These are phyloP conservation scores for Cryptocheilus praepositus DNA, from an alignment of 2,888 invertebrate genomes.

Conservation along the genomic window DNA sequence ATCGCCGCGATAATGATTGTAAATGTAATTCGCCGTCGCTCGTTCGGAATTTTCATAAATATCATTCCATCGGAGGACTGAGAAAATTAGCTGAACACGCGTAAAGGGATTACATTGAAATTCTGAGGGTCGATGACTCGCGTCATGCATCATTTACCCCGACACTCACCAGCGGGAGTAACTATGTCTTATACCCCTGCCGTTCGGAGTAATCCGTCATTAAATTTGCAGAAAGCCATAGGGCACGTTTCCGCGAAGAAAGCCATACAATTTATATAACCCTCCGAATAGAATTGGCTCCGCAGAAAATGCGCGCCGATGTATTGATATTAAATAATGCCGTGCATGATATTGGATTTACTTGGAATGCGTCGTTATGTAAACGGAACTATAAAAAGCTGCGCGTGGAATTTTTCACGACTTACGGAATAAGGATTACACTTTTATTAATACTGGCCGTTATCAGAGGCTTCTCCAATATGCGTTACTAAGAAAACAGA, in stretches of 20 bases:
- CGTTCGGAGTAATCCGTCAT: conserved; percentile 17
- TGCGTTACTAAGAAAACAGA: too few species aligned
- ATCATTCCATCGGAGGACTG: not conserved
- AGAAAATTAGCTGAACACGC: not conserved
- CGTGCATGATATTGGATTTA: too few species aligned
- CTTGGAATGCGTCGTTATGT: not conserved
- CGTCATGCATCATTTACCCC: conserved; percentile 23
- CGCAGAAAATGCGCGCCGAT: not conserved
- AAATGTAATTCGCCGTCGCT: too few species aligned
- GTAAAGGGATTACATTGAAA: not conserved
- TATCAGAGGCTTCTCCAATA: too few species aligned
- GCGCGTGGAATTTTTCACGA: not conserved
- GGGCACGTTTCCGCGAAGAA: conserved; percentile 19
- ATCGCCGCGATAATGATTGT: too few species aligned
- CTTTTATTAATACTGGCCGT: too few species aligned
- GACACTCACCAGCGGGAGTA: conserved; percentile 4
- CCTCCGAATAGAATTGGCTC: conserved; percentile 21
- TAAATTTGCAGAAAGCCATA: conserved; percentile 24
- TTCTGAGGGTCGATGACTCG: conserved; percentile 20
- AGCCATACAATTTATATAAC: conserved; percentile 22
- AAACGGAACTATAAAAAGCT: not conserved
- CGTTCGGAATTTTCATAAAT: too few species aligned
- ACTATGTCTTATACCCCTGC: conserved; percentile 7
- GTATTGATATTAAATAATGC: not conserved
- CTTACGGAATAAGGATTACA: too few species aligned